phyloP scores from a whole-genome alignment of 2,113 vertebrate genomes.

The Alligator sinensis region DNA sequence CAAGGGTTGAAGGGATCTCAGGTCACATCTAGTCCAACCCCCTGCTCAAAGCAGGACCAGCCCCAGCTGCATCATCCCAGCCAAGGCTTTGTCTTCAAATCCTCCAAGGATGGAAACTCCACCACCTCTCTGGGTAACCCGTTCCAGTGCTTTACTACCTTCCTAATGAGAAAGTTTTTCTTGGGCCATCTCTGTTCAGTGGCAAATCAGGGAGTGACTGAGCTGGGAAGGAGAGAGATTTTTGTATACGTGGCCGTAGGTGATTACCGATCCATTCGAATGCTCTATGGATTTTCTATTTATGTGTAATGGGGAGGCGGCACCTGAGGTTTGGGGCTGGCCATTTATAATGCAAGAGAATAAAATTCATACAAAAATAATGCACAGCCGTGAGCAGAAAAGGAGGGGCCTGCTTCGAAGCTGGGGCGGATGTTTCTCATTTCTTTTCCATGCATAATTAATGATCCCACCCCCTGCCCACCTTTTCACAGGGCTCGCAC shows the following conservation, averaged over 20 bases:
- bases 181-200: fast-evolving
- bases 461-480: background rate
- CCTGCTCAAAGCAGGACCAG: no score
- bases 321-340: background rate
- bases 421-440: background rate
- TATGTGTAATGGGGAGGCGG: background rate
- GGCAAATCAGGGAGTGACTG: fast-evolving
- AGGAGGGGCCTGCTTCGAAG: background rate
- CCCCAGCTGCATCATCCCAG: no score
- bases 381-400: background rate
- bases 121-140: no score
- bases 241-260: background rate
- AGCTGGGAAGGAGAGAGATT: background rate
- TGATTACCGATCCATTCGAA: background rate
- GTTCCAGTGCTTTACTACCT: no score
- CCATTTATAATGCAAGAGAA: conserved; percentile 1
- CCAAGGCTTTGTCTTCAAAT: no score
- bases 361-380: background rate
- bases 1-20: no score
- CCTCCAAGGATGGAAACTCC: no score
- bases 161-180: background rate
- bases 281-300: background rate
- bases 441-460: background rate
- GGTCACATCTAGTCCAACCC: no score
- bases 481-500: background rate